phyloP scores from a whole-genome alignment of 2,797 vertebrate genomes.

The Okamejei kenojei region DNA sequence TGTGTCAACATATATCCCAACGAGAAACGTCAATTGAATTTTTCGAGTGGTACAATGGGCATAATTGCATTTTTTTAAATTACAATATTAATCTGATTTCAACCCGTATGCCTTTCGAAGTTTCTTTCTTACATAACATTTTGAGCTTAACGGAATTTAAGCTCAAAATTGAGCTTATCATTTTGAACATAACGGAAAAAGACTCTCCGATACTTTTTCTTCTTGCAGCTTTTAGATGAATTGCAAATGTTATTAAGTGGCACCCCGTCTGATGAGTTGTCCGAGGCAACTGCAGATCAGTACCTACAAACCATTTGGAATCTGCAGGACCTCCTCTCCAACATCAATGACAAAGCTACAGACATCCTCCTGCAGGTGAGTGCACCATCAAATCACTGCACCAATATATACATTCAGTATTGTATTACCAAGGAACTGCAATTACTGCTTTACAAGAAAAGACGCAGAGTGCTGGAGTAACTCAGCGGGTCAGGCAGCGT shows the following conservation, averaged over 20 bases:
- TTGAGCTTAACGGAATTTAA: not conserved
- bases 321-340: slow-evolving; percentile 64
- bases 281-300: slow-evolving; percentile 43
- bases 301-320: slow-evolving; percentile 59
- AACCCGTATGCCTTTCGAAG: not conserved
- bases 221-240: slow-evolving; percentile 68
- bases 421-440: too few species aligned
- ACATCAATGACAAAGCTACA: slow-evolving; percentile 62
- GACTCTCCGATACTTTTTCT: slow-evolving; percentile 38
- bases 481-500: too few species aligned
- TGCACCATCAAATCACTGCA: not conserved
- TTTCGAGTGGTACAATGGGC: too few species aligned
- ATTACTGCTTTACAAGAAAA: too few species aligned
- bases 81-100: too few species aligned
- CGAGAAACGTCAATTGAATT: too few species aligned
- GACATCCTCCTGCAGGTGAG: slow-evolving; percentile 75
- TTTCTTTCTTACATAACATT: not conserved
- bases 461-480: too few species aligned
- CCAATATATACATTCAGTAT: not conserved
- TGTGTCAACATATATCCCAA: too few species aligned
- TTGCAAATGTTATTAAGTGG: slow-evolving; percentile 63
- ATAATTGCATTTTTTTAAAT: too few species aligned
- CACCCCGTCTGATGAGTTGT: slow-evolving; percentile 48
- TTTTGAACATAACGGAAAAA: not conserved
- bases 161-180: too few species aligned